These are phyloP conservation scores for Acanthiza pusilla DNA, from an alignment of 2,797 vertebrate genomes.

Conservation along the genomic window DNA sequence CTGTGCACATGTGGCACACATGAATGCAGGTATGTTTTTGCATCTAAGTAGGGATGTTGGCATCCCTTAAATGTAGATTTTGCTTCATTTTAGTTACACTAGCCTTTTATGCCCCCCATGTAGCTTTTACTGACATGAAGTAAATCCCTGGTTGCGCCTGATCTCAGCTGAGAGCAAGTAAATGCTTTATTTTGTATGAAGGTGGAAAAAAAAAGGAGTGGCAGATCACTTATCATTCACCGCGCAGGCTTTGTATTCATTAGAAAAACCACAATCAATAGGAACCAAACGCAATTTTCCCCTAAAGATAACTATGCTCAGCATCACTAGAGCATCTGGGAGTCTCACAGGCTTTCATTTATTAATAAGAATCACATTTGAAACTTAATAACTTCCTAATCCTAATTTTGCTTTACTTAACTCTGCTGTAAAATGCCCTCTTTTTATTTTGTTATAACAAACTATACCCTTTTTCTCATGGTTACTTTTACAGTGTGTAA, in stretches of 20 bases:
- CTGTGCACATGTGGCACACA: background rate
- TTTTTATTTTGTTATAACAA: background rate
- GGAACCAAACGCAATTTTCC: background rate
- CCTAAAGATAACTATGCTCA: background rate
- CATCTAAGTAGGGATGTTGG: background rate
- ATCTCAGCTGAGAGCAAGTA: background rate
- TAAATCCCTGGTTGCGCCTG: background rate
- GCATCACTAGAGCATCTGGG: background rate
- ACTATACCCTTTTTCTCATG: background rate
- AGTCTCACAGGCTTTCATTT: background rate
- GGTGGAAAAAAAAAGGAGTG: background rate
- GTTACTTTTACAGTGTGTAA: background rate
- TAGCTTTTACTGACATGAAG: background rate
- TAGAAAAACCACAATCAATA: conserved; percentile 4
- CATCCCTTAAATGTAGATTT: background rate
- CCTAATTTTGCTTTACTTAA: background rate
- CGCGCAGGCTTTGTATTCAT: background rate
- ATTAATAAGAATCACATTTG: background rate
- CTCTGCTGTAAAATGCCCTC: background rate
- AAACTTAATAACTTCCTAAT: background rate
- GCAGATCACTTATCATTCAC: background rate
- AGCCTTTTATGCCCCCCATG: background rate
- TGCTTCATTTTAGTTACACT: background rate
- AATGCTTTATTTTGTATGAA: background rate
- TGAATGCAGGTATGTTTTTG: background rate